Conservation (phyloP, 1,140 invertebrate species). For the Pogonomyrmex barbatus region DNA sequence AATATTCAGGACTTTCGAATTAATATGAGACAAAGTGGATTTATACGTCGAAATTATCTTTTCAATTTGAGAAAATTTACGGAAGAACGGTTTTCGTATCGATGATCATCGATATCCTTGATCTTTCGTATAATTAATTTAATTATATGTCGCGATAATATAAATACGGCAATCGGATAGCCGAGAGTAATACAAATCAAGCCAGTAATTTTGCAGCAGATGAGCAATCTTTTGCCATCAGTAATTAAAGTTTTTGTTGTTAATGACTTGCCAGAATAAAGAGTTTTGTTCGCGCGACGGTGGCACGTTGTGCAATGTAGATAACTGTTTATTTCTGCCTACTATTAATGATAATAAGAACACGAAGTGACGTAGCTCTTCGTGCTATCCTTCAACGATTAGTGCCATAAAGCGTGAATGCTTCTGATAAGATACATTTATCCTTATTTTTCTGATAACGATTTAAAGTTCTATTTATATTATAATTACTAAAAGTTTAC, state of each 20-base stretch:
- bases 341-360: conserved; percentile 41
- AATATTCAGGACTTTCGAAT: background rate
- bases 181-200: background rate
- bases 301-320: conserved; percentile 46
- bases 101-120: background rate
- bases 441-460: background rate
- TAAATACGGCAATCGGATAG: conserved; percentile 15
- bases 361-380: conserved; percentile 2
- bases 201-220: conserved; percentile 38
- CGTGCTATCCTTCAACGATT: background rate
- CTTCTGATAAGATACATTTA: background rate
- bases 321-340: conserved; percentile 50
- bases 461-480: background rate
- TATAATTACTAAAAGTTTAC: background rate
- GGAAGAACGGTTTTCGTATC: background rate
- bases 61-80: background rate
- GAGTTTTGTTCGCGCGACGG: conserved; percentile 3
- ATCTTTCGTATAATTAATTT: conserved; percentile 26
- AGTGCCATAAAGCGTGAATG: background rate
- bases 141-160: conserved; percentile 38
- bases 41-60: background rate
- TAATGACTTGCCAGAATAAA: conserved; percentile 57
- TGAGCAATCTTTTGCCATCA: conserved; percentile 31
- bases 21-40: background rate
- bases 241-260: conserved; percentile 36